Base-by-base conservation (phyloP, 64 coral and sea anemone genomes). In the Trachythela sp. region DNA sequence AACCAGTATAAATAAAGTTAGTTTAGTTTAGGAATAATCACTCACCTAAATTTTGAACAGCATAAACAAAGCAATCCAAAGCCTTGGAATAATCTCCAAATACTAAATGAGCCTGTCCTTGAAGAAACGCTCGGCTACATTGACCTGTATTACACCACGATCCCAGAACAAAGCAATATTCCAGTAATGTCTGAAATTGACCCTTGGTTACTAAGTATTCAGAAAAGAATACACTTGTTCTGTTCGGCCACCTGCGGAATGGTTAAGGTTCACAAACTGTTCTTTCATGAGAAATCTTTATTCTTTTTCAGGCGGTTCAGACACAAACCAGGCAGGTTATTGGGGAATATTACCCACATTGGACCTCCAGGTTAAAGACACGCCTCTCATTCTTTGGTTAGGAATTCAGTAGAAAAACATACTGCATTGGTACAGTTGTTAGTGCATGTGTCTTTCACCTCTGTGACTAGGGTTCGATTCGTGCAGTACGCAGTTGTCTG, bases 1-100 rank as follows among this genome's bases (percentile, higher is more conserved):
- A n/a, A n/a, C 42, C 42, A 45, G 42, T 45, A 45, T 11, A 6
- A 6, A 45, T 45, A 45, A 45, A 45, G 42, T 45, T 11, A 45
- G 42, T 45, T 45, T 11, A 45, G 42, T 4, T n/a, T 68, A 68
- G 17, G 20, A 29, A 5, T 9, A 48, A 80, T 35, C 31, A 72
- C 92, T 70, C 54, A 97, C 95, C 92, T 85, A 92, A 72, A 68
- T 92, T 91, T 54, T 94, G 88, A 5, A 93, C 88, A 24, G 95
- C 93, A 30, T 90, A 87, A 45, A 89, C 70, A 85, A 97, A 97
- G 60, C 86, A 94, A 36, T 92, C 92, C 33, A 97, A 87, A 18
- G 95, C 95, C 54, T 97, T 97, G 34, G 60, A 60, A 41, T 97
- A 60, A 58, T 94, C 95, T 29, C 95, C 95, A 60, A 92, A 50